Evolutionary conservation across 2,113 vertebrate species (phyloP).

Genomic region (Zosterops hypoxanthus): DNA sequence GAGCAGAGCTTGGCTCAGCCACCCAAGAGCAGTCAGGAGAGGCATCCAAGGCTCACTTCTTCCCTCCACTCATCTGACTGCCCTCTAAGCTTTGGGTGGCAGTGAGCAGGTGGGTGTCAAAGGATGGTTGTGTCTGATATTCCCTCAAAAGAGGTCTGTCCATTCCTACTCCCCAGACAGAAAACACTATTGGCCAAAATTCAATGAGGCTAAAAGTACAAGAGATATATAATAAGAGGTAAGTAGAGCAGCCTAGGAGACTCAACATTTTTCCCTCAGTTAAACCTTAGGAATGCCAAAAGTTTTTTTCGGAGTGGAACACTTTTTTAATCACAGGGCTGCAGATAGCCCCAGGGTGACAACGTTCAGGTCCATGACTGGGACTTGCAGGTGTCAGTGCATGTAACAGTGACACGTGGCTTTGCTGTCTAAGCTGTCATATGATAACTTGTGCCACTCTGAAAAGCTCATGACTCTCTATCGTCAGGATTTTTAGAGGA

Average conservation of each 20-base stretch:
- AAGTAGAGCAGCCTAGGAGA: background rate
- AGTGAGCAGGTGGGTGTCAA: background rate
- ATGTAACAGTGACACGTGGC: background rate
- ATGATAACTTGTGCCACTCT: background rate
- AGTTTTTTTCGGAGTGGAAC: background rate
- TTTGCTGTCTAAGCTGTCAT: background rate
- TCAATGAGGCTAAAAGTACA: accelerated
- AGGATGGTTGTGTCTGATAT: background rate
- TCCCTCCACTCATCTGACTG: background rate
- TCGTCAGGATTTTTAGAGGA: background rate
- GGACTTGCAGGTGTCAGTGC: background rate
- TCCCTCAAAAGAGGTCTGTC: background rate
- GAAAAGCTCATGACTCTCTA: background rate
- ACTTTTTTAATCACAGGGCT: background rate
- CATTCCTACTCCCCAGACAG: background rate
- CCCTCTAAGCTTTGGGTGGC: background rate
- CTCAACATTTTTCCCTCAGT: background rate
- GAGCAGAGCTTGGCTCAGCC: background rate
- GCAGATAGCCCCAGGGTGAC: background rate
- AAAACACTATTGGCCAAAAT: background rate
- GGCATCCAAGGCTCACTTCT: background rate
- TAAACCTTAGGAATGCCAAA: background rate
- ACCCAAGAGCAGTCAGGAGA: background rate
- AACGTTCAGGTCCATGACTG: accelerated
- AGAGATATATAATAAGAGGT: background rate